Evolutionary conservation across 2,113 vertebrate genomes (phyloP), one percentile per base, ranked within the genome.

Genomic region (Bubo bubo): DNA sequence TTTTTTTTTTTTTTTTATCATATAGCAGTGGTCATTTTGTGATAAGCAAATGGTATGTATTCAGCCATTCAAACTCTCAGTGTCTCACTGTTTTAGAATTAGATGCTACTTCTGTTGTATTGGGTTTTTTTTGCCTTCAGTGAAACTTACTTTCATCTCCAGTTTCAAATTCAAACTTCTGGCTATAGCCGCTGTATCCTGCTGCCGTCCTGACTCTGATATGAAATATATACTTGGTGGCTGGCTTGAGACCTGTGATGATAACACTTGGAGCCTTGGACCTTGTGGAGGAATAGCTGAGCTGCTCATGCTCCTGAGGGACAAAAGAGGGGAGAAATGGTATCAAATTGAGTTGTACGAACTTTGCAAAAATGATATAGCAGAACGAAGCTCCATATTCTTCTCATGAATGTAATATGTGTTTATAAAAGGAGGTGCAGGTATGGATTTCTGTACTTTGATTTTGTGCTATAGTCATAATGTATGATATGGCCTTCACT

Each of bases 221-320:
- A 89, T 99, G 98, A 98, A 99, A 99, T 98, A 99, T 92, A 35
- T 99, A 99, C 97, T 98, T 99, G 97, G 99, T 99, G 85, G 99
- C 98, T 77, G 99, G 99, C 97, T 99, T 99, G 96, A 99, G 98
- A 91, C 99, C 99, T 71, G 99, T 99, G 98, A 99, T 97, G 97
- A 99, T 99, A 97, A 99, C 99, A 96, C 99, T 99, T 97, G 99
- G 99, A 93, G 98, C 99, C 94, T 99, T 99, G 98, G 99, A 99
- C 94, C 99, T 99, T 24, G 99, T 99, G 45, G 99, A 99, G 26
- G 99, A 99, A 98, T 99, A 99, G 98, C 99, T 99, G 96, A 99
- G 97, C 98, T 99, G 99, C 90, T 99, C 99, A 60, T 99, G 98
- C 83, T 99, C 99, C 99, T 99, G 98, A 37, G 89, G 94, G 97